Conservation (phyloP, 1,140 invertebrate species). For the Helicoverpa zea region DNA sequence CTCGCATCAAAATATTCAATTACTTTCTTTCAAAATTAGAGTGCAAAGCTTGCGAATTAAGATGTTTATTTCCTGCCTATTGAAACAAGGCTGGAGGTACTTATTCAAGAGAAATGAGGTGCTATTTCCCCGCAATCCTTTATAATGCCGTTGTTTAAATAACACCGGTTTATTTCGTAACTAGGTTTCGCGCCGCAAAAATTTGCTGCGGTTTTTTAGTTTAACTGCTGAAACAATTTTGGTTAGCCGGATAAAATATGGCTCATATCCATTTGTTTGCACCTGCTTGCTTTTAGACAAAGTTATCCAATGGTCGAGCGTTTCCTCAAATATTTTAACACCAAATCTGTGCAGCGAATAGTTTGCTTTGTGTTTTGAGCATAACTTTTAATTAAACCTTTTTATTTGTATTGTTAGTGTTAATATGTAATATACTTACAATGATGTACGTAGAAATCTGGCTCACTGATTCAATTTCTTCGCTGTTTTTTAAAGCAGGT, state of each 20-base stretch:
- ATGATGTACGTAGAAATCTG: no score
- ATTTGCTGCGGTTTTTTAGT: constrained; percentile 9
- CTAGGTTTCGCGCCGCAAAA: not conserved
- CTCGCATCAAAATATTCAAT: not conserved
- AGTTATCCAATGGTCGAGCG: not conserved
- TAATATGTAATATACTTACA: no score
- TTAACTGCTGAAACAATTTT: not conserved
- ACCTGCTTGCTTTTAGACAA: constrained; percentile 1
- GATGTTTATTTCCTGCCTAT: constrained; percentile 37
- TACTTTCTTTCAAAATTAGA: not conserved
- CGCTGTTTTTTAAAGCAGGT: no score
- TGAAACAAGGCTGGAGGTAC: constrained; percentile 3
- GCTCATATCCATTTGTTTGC: constrained; percentile 7
- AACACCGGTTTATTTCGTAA: constrained; percentile 12
- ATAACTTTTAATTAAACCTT: no score
- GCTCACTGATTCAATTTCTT: no score
- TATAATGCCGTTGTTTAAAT: constrained; percentile 21
- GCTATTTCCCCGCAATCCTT: constrained; percentile 15
- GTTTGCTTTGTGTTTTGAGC: not conserved
- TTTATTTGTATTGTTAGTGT: no score
- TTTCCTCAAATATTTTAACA: not conserved
- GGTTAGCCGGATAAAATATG: not conserved
- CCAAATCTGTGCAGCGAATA: not conserved
- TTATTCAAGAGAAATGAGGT: constrained; percentile 20
- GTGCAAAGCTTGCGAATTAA: constrained; percentile 11